Evolutionary conservation across 2,113 vertebrate genomes (phyloP).

Genomic region (Ochotona princeps): DNA sequence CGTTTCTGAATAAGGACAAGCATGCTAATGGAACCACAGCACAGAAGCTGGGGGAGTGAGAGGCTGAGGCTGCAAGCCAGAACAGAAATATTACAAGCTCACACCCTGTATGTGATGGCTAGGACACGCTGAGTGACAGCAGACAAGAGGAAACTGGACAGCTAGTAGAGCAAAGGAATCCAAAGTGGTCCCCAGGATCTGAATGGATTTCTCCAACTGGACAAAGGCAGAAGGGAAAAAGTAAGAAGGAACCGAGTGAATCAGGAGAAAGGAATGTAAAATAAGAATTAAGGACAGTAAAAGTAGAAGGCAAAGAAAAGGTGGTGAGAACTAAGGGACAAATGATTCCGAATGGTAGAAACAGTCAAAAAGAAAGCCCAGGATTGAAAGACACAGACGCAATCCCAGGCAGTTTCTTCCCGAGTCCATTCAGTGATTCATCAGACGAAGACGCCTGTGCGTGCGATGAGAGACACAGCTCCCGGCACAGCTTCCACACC

Average conservation of each 20-base stretch:
- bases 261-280: background rate
- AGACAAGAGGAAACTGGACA: background rate
- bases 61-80: background rate
- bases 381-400: background rate
- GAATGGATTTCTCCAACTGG: background rate
- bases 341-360: background rate
- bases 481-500: background rate
- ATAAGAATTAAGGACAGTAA: background rate
- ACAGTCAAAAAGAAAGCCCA: background rate
- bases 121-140: background rate
- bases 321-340: background rate
- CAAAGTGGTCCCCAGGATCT: background rate
- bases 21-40: background rate
- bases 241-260: background rate
- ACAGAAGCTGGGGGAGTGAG: background rate
- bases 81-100: background rate
- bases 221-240: background rate
- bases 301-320: background rate
- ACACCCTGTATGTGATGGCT: background rate
- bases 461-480: background rate
- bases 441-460: background rate
- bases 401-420: slow-evolving; percentile 51
- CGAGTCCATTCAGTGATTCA: slow-evolving; percentile 36
- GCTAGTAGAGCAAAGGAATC: background rate
- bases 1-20: slow-evolving; percentile 36